phyloP scores from a whole-genome alignment of 2,797 vertebrate species.

The Hapalemur alaotrensis region DNA sequence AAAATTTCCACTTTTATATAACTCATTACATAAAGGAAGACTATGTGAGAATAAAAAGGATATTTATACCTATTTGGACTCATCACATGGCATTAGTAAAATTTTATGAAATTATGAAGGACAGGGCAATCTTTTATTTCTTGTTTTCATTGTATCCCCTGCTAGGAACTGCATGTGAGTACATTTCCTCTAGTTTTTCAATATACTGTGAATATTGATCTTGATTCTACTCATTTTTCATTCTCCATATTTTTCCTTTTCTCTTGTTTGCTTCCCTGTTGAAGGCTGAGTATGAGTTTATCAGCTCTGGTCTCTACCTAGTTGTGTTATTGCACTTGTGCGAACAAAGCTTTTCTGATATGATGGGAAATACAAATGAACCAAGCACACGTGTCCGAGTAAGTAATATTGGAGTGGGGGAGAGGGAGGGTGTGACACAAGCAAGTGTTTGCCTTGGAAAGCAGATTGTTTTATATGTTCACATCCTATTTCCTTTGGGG shows the following conservation, averaged over 20 bases:
- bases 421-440: neutral
- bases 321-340: conserved; percentile 97
- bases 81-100: neutral
- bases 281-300: conserved; percentile 98
- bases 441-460: conserved; percentile 30
- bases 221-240: conserved; percentile 54
- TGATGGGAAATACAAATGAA: conserved; percentile 94
- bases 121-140: neutral
- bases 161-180: conserved; percentile 17
- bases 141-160: neutral
- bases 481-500: neutral
- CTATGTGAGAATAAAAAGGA: neutral
- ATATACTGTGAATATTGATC: neutral
- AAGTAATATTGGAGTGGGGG: conserved; percentile 80
- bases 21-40: conserved; percentile 17
- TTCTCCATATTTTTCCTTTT: conserved; percentile 64
- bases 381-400: conserved; percentile 93
- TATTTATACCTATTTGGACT: neutral
- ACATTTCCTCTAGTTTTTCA: conserved; percentile 56
- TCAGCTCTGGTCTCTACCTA: conserved; percentile 98
- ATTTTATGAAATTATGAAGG: neutral
- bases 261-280: conserved; percentile 62
- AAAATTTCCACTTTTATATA: neutral
- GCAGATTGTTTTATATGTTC: conserved; percentile 2
- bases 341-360: conserved; percentile 98